Percentiles rank a stretch among this genome's conserved stretches.
Conservation (phyloP, 2,888 invertebrate genomes). For the Biston stratarius region DNA sequence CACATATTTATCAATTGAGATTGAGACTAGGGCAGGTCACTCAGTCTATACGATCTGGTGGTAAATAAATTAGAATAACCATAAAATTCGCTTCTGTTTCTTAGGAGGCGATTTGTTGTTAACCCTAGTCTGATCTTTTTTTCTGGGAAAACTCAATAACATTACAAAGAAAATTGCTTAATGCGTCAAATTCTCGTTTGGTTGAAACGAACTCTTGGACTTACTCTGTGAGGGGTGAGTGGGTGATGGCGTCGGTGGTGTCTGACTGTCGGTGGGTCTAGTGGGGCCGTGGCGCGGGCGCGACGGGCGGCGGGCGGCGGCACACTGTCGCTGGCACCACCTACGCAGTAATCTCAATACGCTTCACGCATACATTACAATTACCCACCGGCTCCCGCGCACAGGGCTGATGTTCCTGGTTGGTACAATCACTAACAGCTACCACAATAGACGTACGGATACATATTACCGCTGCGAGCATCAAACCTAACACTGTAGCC, state of each 20-base stretch:
- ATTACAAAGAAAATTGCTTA: neutral
- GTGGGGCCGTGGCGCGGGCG: neutral
- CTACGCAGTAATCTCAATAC: slow-evolving; percentile 24
- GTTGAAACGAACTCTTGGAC: neutral
- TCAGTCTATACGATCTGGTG: neutral
- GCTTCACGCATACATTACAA: slow-evolving; percentile 20
- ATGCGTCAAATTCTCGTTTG: too few species aligned
- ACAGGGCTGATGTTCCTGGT: neutral
- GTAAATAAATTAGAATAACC: neutral
- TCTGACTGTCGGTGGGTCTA: neutral
- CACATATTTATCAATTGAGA: too few species aligned
- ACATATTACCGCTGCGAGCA: neutral
- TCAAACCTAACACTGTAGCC: too few species aligned
- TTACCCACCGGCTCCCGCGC: slow-evolving; percentile 11
- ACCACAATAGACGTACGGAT: neutral
- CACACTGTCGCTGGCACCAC: slow-evolving; percentile 1
- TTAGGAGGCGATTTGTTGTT: neutral
- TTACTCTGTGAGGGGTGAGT: neutral
- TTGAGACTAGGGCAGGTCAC: too few species aligned
- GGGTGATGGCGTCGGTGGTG: neutral
- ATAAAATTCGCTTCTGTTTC: neutral
- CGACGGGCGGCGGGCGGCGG: neutral
- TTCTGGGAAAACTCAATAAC: neutral
- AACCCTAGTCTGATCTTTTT: neutral
- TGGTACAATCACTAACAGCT: neutral